Evolutionary conservation across 64 coral and sea anemone genomes (phyloP).

Genomic region (Hydrozoanthus tunicans): DNA sequence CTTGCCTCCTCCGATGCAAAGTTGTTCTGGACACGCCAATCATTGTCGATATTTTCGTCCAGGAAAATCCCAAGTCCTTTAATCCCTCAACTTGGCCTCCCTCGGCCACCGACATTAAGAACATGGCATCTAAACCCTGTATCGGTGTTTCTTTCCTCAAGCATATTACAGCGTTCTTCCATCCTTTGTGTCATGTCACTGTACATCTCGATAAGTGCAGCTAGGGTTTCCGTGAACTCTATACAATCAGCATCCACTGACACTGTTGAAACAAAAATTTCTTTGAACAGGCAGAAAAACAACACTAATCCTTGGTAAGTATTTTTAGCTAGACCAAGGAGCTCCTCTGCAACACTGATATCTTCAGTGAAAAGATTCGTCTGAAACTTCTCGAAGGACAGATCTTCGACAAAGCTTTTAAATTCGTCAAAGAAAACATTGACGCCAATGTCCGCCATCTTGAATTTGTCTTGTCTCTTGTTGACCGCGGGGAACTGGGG

Average conservation of each 20-base stretch:
- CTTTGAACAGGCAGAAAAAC: constrained; percentile 44
- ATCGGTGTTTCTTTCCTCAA: constrained; percentile 42
- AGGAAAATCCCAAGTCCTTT: constrained; percentile 59
- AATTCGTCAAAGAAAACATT: constrained; percentile 42
- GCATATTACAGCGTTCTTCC: constrained; percentile 52
- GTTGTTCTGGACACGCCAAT: constrained; percentile 68
- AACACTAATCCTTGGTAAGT: constrained; percentile 52
- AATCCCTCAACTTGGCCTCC: constrained; percentile 55
- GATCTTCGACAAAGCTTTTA: constrained; percentile 40
- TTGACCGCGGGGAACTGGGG: constrained; percentile 20
- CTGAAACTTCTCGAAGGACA: constrained; percentile 14
- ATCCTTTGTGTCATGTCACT: constrained; percentile 32
- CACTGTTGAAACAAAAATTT: constrained; percentile 49
- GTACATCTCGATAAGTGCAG: constrained; percentile 20
- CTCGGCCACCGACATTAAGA: constrained; percentile 11
- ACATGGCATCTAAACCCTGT: constrained; percentile 31
- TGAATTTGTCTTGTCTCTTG: constrained; percentile 9
- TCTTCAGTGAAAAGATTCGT: constrained; percentile 32
- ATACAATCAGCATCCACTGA: constrained; percentile 20
- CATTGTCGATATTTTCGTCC: constrained; percentile 63
- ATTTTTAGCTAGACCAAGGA: constrained; percentile 7
- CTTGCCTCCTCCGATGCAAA: constrained; percentile 47
- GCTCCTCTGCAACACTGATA: background rate
- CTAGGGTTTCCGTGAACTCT: constrained; percentile 48
- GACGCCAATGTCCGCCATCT: constrained; percentile 34